Conservation (phyloP, 1,140 invertebrate species). For the Drosophila teissieri region DNA sequence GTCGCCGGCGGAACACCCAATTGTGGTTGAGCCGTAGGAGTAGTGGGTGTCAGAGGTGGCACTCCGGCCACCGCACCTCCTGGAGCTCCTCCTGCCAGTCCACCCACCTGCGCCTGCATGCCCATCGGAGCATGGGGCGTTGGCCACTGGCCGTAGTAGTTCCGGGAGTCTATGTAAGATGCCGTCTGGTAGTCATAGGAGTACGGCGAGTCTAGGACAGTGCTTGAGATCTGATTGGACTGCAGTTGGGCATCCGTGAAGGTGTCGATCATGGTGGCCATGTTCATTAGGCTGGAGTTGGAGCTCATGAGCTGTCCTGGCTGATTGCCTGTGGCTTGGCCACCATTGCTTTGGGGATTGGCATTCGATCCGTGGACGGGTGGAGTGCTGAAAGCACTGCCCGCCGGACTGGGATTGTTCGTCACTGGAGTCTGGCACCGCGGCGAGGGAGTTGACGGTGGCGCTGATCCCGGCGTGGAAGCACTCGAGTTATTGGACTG, state of each 20-base stretch:
- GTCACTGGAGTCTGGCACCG: conserved; percentile 85
- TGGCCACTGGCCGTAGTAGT: conserved; percentile 84
- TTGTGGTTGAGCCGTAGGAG: conserved; percentile 51
- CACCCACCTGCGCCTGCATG: conserved; percentile 51
- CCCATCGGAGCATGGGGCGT: conserved; percentile 63
- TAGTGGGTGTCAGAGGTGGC: conserved; percentile 57
- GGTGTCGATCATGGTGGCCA: conserved; percentile 90
- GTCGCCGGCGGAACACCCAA: conserved; percentile 9
- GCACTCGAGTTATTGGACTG: conserved; percentile 73
- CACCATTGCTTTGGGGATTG: conserved; percentile 44
- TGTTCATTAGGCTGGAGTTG: conserved; percentile 88
- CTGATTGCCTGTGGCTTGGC: conserved; percentile 17
- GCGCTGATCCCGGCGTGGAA: conserved; percentile 84
- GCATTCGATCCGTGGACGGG: conserved; percentile 69
- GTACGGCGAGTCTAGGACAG: conserved; percentile 90
- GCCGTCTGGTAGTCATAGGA: conserved; percentile 88
- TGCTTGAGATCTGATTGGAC: conserved; percentile 92
- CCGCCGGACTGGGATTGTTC: conserved; percentile 82
- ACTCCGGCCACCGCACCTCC: conserved; percentile 22
- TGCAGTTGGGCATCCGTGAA: conserved; percentile 91
- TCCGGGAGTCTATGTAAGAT: conserved; percentile 83
- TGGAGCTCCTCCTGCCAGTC: conserved; percentile 3
- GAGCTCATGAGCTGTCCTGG: conserved; percentile 84
- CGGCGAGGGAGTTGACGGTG: conserved; percentile 77
- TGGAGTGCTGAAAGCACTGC: conserved; percentile 81